Evolutionary conservation across 2,113 vertebrate species (phyloP).

Genomic region (Ahaetulla prasina): DNA sequence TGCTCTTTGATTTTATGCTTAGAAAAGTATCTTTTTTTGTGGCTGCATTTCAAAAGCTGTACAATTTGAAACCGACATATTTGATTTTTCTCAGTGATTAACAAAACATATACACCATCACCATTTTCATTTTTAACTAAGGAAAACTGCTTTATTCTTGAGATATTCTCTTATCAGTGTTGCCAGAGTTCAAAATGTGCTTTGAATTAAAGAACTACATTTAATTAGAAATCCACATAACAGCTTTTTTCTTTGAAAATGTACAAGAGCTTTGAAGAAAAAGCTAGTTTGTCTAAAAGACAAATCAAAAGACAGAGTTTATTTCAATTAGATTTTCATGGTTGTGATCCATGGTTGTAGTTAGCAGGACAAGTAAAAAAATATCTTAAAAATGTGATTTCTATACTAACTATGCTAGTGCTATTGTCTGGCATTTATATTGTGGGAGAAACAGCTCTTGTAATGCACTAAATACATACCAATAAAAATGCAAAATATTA

Average conservation of each 20-base stretch:
- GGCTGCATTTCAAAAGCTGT: constrained; percentile 22
- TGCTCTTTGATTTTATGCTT: background rate
- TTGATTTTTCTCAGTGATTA: constrained; percentile 25
- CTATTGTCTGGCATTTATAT: constrained; percentile 4
- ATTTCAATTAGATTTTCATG: constrained; percentile 55
- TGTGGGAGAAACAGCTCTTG: background rate
- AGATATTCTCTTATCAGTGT: constrained; percentile 16
- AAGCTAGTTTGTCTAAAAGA: constrained; percentile 29
- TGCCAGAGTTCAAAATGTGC: constrained; percentile 13
- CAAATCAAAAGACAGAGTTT: constrained; percentile 50
- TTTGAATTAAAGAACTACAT: constrained; percentile 14
- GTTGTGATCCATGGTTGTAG: constrained; percentile 56
- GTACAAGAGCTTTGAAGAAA: constrained; percentile 41
- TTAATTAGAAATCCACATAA: constrained; percentile 38
- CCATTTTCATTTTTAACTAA: background rate
- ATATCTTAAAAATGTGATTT: constrained; percentile 49
- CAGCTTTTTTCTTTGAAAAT: constrained; percentile 27
- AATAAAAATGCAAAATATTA: background rate
- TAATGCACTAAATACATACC: background rate
- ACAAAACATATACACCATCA: background rate
- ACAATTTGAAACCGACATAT: constrained; percentile 8
- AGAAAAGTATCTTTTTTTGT: background rate
- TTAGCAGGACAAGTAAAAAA: constrained; percentile 51
- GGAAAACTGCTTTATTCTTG: background rate
- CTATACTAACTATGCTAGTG: constrained; percentile 36